Conservation (phyloP, 2,797 vertebrate genomes). For the Huso huso region DNA sequence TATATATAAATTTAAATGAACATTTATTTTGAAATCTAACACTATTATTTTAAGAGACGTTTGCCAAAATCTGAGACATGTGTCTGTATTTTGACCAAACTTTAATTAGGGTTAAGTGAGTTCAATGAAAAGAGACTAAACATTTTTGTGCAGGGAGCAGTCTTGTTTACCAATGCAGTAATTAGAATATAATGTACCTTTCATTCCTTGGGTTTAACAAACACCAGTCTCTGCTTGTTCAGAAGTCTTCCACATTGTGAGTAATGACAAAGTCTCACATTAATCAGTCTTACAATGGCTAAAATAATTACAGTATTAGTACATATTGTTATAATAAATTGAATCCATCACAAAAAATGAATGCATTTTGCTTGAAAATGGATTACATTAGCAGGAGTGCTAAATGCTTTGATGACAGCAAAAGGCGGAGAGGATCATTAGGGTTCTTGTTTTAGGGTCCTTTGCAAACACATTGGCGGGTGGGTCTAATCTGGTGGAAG, state of each 20-base stretch:
- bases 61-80: no score
- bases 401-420: slow-evolving; percentile 21
- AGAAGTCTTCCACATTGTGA: neutral
- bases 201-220: neutral
- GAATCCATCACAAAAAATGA: neutral
- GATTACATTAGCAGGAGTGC: slow-evolving; percentile 9
- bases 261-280: neutral
- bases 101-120: neutral
- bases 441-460: slow-evolving; percentile 5
- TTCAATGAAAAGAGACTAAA: slow-evolving; percentile 12
- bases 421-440: slow-evolving; percentile 12
- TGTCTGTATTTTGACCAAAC: no score
- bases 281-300: no score
- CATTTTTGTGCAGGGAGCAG: neutral
- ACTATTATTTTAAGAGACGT: no score
- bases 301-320: no score
- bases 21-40: no score
- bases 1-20: no score
- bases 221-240: neutral
- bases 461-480: slow-evolving; percentile 7
- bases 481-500: neutral
- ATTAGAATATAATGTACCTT: neutral
- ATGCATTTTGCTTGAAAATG: slow-evolving; percentile 2
- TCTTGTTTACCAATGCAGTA: no score
- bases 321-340: slow-evolving; percentile 8